phyloP scores from a whole-genome alignment of 2,113 vertebrate genomes.

The Catagonus wagneri region DNA sequence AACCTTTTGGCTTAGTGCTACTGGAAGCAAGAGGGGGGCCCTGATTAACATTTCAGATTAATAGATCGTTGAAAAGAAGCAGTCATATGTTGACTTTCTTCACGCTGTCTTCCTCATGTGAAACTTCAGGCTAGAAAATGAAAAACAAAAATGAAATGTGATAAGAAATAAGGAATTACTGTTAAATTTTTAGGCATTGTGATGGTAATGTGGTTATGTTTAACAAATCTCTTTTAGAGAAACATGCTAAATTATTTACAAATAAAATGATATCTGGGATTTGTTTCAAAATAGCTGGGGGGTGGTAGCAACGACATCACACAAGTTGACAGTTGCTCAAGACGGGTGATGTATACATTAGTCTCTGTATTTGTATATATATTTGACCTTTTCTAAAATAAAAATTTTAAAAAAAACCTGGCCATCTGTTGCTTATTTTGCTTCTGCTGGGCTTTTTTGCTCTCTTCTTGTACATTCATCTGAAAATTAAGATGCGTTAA shows the following conservation, averaged over 20 bases:
- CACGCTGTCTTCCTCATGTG: background rate
- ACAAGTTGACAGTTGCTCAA: background rate
- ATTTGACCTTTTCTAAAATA: conserved; percentile 17
- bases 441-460: conserved; percentile 86
- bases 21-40: background rate
- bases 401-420: background rate
- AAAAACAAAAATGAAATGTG: background rate
- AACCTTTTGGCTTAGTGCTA: background rate
- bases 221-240: background rate
- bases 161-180: background rate
- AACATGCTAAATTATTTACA: background rate
- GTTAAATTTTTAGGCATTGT: background rate
- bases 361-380: background rate
- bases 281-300: background rate
- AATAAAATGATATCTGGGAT: background rate
- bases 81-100: background rate
- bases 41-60: background rate
- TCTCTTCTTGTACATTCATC: conserved; percentile 90
- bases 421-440: conserved; percentile 91
- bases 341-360: background rate
- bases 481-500: conserved; percentile 75
- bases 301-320: background rate
- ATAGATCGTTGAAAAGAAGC: background rate
- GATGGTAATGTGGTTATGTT: background rate
- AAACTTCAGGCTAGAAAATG: background rate